Evolutionary conservation across 2,797 vertebrate species (phyloP).

Genomic region (Melopsittacus undulatus): DNA sequence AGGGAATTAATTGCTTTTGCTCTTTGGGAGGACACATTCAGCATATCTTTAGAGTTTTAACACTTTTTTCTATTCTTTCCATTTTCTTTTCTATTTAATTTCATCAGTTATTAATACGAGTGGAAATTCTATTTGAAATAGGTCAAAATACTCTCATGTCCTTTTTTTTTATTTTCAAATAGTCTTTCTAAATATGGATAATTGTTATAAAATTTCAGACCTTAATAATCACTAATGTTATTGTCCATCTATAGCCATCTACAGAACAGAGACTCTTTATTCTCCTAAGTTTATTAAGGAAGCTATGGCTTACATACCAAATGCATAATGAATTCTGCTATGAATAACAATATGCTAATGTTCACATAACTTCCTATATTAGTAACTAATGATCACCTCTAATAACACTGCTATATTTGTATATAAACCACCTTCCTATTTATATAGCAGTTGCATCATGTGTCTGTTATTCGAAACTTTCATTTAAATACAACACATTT

Average conservation of each 20-base stretch:
- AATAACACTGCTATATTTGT: conserved; percentile 42
- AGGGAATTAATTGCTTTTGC: conserved; percentile 44
- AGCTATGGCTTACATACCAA: conserved; percentile 2
- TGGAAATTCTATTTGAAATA: conserved; percentile 3
- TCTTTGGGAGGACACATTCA: not conserved
- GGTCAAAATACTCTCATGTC: not conserved
- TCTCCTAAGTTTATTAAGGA: conserved; percentile 20
- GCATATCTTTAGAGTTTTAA: conserved; percentile 24
- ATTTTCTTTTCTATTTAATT: not conserved
- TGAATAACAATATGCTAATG: conserved; percentile 43
- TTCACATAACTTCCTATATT: conserved; percentile 46
- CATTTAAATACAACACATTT: not conserved
- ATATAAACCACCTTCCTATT: conserved; percentile 45
- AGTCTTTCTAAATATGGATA: not conserved
- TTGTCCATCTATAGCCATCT: not conserved
- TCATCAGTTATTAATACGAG: not conserved
- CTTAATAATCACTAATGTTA: not conserved
- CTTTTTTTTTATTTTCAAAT: not conserved
- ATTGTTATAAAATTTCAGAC: not conserved
- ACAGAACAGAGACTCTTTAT: not conserved
- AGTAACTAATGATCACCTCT: conserved; percentile 49
- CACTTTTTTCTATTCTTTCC: not conserved
- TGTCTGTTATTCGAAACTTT: not conserved
- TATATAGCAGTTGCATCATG: conserved; percentile 3
- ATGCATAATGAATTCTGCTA: conserved; percentile 8